These are phyloP conservation scores for Allolobophora icterica DNA, from an alignment of 2,888 invertebrate genomes.

Conservation along the genomic window DNA sequence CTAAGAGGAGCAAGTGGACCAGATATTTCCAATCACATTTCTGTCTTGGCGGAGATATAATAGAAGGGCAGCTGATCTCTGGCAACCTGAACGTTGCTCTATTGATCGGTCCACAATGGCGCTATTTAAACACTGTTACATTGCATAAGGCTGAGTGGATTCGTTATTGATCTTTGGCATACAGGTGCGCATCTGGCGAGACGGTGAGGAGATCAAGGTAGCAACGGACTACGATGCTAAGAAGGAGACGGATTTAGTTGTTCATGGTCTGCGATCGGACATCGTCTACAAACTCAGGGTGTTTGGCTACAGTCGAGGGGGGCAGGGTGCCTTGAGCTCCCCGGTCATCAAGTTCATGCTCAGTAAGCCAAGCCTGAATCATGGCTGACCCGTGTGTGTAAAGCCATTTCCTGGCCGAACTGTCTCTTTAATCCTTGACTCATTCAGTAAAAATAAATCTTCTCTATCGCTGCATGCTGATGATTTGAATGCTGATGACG, in stretches of 20 bases:
- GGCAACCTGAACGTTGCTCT: no score
- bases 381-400: not conserved
- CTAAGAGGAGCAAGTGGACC: no score
- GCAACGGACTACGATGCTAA: slow-evolving; percentile 81
- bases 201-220: slow-evolving; percentile 89
- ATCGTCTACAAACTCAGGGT: slow-evolving; percentile 89
- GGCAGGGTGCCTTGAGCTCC: slow-evolving; percentile 95
- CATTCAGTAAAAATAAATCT: no score
- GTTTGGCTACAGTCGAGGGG: slow-evolving; percentile 91
- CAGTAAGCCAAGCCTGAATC: slow-evolving; percentile 53
- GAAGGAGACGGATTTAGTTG: slow-evolving; percentile 77
- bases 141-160: not conserved
- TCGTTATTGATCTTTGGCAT: not conserved
- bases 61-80: not conserved
- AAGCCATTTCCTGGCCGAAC: not conserved
- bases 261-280: slow-evolving; percentile 77
- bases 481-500: no score
- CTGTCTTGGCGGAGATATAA: no score
- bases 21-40: no score
- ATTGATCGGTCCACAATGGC: not conserved
- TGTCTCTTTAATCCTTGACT: not conserved
- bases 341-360: slow-evolving; percentile 80
- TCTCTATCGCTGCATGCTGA: no score
- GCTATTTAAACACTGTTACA: not conserved
- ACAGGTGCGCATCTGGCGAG: slow-evolving; percentile 89